These are phyloP conservation scores for Echeneis naucrates DNA, from an alignment of 2,797 vertebrate species.

Conservation along the genomic window DNA sequence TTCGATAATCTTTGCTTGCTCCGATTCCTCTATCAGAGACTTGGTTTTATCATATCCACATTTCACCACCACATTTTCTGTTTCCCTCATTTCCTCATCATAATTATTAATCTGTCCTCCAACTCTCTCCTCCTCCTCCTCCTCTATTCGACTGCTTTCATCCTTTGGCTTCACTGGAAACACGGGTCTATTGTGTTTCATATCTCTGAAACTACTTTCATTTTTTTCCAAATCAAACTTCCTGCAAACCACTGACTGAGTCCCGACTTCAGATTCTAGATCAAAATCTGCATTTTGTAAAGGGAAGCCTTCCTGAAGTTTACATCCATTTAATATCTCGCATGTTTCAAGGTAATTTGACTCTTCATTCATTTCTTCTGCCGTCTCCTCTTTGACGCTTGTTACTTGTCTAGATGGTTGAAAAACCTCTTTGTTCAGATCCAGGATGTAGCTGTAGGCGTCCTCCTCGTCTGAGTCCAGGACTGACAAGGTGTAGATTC, in stretches of 20 bases:
- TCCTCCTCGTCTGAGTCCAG: slow-evolving; percentile 82
- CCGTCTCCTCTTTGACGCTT: slow-evolving; percentile 65
- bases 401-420: slow-evolving; percentile 29
- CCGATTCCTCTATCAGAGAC: neutral
- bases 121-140: slow-evolving; percentile 23
- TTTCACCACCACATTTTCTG: slow-evolving; percentile 9
- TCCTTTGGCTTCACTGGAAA: slow-evolving; percentile 25
- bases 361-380: slow-evolving; percentile 38
- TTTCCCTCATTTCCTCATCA: slow-evolving; percentile 18
- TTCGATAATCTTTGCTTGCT: slow-evolving; percentile 20
- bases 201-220: slow-evolving; percentile 16
- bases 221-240: slow-evolving; percentile 20
- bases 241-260: neutral
- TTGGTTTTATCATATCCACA: slow-evolving; percentile 21
- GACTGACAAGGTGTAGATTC: slow-evolving; percentile 59
- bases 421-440: slow-evolving; percentile 75
- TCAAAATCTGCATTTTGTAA: slow-evolving; percentile 14
- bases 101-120: slow-evolving; percentile 5
- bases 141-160: slow-evolving; percentile 12
- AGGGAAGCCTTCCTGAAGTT: slow-evolving; percentile 1
- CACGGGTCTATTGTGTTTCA: slow-evolving; percentile 22
- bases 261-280: slow-evolving; percentile 12
- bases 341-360: slow-evolving; percentile 5
- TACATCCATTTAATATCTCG: slow-evolving; percentile 11
- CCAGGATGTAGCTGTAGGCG: slow-evolving; percentile 75